Conservation (phyloP, 2,888 invertebrate species). For the Desoria tigrina region DNA sequence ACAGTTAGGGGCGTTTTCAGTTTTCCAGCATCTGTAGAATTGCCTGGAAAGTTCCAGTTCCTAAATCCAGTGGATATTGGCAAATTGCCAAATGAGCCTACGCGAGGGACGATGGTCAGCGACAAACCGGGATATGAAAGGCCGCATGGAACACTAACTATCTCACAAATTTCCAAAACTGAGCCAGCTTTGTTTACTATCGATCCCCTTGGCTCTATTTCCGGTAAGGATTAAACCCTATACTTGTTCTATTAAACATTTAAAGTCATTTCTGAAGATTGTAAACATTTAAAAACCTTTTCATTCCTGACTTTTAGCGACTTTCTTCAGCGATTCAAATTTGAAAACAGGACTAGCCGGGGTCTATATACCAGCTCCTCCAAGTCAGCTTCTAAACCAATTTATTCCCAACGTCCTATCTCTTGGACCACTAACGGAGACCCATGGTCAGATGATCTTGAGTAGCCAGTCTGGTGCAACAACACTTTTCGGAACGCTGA, state of each 20-base stretch:
- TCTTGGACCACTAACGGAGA: not conserved
- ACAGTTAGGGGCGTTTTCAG: not conserved
- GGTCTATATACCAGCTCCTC: not conserved
- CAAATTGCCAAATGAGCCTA: not conserved
- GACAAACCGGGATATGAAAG: not conserved
- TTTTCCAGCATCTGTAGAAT: not conserved
- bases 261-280: no score
- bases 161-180: not conserved
- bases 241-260: no score
- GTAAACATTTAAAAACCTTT: no score
- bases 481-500: not conserved
- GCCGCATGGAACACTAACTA: not conserved
- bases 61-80: not conserved
- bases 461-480: not conserved
- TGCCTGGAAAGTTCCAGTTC: not conserved
- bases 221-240: no score
- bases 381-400: not conserved
- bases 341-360: not conserved
- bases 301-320: not conserved
- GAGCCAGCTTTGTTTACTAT: not conserved
- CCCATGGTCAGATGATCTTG: not conserved
- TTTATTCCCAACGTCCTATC: not conserved
- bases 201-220: not conserved
- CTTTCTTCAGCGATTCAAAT: not conserved
- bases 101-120: not conserved